These are phyloP conservation scores for Smittia aterrima DNA, from an alignment of 2,888 invertebrate species.

Conservation along the genomic window DNA sequence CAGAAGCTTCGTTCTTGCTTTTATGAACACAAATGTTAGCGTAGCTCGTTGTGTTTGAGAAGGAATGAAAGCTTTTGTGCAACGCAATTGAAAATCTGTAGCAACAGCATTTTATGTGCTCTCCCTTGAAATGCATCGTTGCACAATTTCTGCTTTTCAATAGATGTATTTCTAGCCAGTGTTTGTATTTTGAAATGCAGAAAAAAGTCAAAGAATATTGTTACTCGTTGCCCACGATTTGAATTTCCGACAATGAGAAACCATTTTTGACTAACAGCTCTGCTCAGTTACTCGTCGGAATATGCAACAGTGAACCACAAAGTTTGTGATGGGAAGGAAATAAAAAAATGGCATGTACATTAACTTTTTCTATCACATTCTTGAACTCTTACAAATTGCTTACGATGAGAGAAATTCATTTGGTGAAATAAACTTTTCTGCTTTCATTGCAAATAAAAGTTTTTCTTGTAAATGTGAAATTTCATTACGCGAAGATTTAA, in stretches of 20 bases:
- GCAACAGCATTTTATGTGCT: too few species aligned
- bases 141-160: too few species aligned
- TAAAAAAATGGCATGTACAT: constrained; percentile 28
- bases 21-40: too few species aligned
- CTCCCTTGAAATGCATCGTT: too few species aligned
- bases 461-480: neutral
- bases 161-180: too few species aligned
- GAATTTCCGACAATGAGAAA: neutral
- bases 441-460: neutral
- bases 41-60: too few species aligned
- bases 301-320: neutral
- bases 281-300: neutral
- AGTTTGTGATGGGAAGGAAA: neutral
- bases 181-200: too few species aligned
- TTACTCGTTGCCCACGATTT: neutral
- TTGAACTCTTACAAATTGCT: constrained; percentile 22
- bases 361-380: constrained; percentile 4
- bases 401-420: neutral
- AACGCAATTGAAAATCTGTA: too few species aligned
- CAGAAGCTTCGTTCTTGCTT: too few species aligned
- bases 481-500: neutral
- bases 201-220: neutral
- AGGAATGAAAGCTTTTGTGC: too few species aligned
- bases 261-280: neutral
- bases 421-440: neutral